Percentiles rank a stretch among this genome's conserved stretches.
Conservation (phyloP, 2,888 invertebrate genomes). For the Oligia strigilis region DNA sequence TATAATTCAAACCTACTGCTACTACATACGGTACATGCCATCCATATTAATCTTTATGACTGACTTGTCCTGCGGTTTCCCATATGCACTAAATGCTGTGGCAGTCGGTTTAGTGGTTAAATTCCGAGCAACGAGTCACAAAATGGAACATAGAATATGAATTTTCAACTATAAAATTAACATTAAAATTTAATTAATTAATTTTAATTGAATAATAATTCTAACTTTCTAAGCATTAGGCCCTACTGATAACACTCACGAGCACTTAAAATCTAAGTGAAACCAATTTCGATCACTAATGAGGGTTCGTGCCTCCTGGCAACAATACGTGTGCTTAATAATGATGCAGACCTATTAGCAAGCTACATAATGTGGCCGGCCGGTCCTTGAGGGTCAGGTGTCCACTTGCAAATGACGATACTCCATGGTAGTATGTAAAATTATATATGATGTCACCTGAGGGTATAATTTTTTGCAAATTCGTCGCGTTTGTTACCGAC, state of each 20-base stretch:
- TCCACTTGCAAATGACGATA: conserved; percentile 24
- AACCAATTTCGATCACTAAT: conserved; percentile 8
- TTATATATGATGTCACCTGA: background rate
- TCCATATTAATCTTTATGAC: background rate
- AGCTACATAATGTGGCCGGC: background rate
- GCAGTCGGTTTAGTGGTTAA: background rate
- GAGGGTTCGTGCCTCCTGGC: background rate
- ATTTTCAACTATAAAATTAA: background rate
- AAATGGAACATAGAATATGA: background rate
- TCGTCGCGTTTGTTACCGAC: background rate
- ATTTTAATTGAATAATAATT: background rate
- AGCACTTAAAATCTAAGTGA: background rate
- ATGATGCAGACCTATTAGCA: conserved; percentile 17
- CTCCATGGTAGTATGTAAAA: background rate
- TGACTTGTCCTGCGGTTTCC: background rate
- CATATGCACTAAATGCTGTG: background rate
- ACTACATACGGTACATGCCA: background rate
- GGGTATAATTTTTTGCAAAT: background rate
- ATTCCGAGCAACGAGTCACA: background rate
- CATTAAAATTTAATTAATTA: background rate
- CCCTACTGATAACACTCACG: background rate
- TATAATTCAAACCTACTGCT: background rate
- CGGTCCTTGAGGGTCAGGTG: conserved; percentile 18
- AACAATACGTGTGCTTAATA: background rate
- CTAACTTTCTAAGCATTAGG: background rate